Evolutionary conservation across 2,888 invertebrate genomes (phyloP).

Genomic region (Tricholauxania praeusta): DNA sequence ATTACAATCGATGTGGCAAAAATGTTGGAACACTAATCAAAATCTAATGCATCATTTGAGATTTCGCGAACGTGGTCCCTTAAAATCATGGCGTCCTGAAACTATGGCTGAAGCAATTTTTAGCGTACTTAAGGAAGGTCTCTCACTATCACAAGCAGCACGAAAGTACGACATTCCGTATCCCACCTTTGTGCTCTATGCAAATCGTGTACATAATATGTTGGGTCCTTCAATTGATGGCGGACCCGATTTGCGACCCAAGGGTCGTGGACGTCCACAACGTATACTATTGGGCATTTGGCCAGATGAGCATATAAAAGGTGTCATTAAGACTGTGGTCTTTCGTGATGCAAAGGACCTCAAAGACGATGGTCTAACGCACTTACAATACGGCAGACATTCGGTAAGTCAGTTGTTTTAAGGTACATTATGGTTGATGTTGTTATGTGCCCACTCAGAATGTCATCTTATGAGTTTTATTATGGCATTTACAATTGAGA

Average conservation of each 20-base stretch:
- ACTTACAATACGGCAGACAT: conserved; percentile 73
- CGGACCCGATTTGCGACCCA: conserved; percentile 90
- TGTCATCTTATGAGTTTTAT: too few species aligned
- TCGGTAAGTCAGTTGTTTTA: conserved; percentile 71
- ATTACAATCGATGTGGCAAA: conserved; percentile 95
- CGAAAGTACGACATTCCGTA: conserved; percentile 95
- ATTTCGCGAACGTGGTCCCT: conserved; percentile 90
- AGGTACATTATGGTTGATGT: neutral
- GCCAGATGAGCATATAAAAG: conserved; percentile 94
- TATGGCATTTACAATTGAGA: too few species aligned
- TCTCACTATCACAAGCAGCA: conserved; percentile 90
- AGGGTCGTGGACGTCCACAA: conserved; percentile 91
- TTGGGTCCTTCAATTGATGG: conserved; percentile 92
- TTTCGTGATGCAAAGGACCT: conserved; percentile 88
- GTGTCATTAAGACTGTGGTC: conserved; percentile 91
- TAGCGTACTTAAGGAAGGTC: conserved; percentile 90
- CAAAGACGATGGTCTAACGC: conserved; percentile 75
- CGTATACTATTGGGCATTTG: conserved; percentile 91
- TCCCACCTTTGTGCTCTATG: conserved; percentile 93
- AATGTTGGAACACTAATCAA: conserved; percentile 95
- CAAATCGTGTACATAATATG: conserved; percentile 94
- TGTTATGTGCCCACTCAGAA: too few species aligned
- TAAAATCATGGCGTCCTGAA: conserved; percentile 94
- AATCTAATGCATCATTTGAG: conserved; percentile 90
- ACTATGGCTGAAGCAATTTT: conserved; percentile 96